phyloP scores from a whole-genome alignment of 2,113 vertebrate genomes.

The Nerophis lumbriciformis region DNA sequence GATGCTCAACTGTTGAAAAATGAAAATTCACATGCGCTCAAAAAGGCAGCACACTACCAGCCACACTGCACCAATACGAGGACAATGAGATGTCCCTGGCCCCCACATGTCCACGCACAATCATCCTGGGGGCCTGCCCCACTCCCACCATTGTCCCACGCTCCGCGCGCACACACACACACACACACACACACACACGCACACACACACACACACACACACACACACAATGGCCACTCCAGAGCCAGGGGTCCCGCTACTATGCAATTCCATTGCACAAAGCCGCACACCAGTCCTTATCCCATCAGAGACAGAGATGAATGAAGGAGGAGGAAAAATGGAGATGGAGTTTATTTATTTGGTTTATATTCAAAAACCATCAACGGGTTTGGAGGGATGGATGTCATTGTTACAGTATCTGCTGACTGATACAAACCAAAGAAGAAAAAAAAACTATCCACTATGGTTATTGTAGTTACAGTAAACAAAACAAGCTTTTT shows the following conservation, averaged over 20 bases:
- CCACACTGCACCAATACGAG: constrained; percentile 61
- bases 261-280: constrained; percentile 62
- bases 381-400: constrained; percentile 9
- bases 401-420: constrained; percentile 3
- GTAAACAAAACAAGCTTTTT: not conserved
- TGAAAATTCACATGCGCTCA: constrained; percentile 41
- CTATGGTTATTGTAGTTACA: not conserved
- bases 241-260: constrained; percentile 57
- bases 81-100: constrained; percentile 68
- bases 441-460: not conserved
- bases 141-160: constrained; percentile 66
- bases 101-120: constrained; percentile 64
- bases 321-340: constrained; percentile 39
- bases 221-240: constrained; percentile 57
- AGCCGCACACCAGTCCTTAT: constrained; percentile 62
- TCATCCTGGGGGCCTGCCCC: constrained; percentile 56
- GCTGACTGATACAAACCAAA: constrained; percentile 27
- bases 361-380: constrained; percentile 2
- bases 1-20: not conserved
- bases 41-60: constrained; percentile 64
- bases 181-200: constrained; percentile 9
- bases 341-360: constrained; percentile 10
- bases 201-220: constrained; percentile 21
- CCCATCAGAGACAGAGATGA: constrained; percentile 41
- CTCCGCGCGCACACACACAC: constrained; percentile 21